Base-by-base conservation (phyloP, 1,140 invertebrate genomes). In the Anastrepha ludens region DNA sequence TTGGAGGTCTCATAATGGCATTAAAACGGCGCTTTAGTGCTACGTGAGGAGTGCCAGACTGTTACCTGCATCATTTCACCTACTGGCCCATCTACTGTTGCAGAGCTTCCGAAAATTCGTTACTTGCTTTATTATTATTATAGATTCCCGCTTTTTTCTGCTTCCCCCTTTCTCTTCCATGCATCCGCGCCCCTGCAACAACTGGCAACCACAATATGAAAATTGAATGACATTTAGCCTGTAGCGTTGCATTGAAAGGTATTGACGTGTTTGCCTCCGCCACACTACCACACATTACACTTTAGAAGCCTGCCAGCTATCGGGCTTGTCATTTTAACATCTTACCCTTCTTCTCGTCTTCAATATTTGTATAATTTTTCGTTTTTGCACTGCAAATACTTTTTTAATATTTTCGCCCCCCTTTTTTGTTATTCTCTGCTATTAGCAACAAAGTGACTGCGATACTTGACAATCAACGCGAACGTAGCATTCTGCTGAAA, bases 171-270 rank as follows among this genome's bases (percentile, higher is more conserved):
- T 81, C 6, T 81, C 55, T 74, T n/a, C 8, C 5, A 13, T 11
- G 13, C 13, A 3, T 6, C 39, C 15, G 44, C 67, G 67, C 67
- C 67, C 13, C 13, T 74, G 39, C 41, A 9, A 3, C 9, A 44
- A 74, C 44, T 15, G n/a, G 9, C 74, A 81, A 55, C 74, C 74
- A 81, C 74, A 81, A 81, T 81, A 58, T 29, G 74, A 81, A 81
- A 81, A 81, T 81, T 81, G 74, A 81, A 81, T 81, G 74, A 47
- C 74, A 81, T 81, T 81, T 81, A 81, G 74, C 74, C 74, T 4
- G 74, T n/a, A 58, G 74, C 44, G n/a, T 55, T 81, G 74, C 15
- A 81, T 81, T 81, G 74, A 81, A 81, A 81, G 74, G 74, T 81
- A 81, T 81, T 81, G 74, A 81, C 50, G 74, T 81, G 44, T 55